Base-by-base conservation (phyloP, 2,797 vertebrate genomes). In the Neosalanx taihuensis region DNA sequence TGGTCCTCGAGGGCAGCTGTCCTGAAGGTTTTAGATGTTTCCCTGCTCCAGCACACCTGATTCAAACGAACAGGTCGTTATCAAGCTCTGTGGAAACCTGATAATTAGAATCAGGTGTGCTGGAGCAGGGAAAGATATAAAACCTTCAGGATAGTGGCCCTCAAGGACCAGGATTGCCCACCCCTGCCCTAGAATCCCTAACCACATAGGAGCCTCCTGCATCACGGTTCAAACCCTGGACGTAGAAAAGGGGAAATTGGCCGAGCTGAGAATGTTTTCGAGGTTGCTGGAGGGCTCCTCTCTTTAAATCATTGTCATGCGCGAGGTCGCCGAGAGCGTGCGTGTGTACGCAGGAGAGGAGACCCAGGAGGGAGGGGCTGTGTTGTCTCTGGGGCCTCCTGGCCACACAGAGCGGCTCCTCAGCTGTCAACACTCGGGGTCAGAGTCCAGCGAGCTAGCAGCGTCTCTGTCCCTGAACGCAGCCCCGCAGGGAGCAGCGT, bases 271-370 rank as follows among this genome's bases (percentile, higher is more conserved):
- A 41, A 41, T 10, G 41, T 0, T 74, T 75, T 70, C 63, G 67
- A 57, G 65, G 31, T 62, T 29, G 64, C 33, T 61, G 6, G 29
- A 9, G 31, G 51, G 2, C 35, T 37, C 0, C 6, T 76, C 53
- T 49, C 6, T 62, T 57, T 65, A 72, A 77, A 75, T 77, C 37
- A 72, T 49, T 72, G 67, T 73, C 31, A 73, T 62, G 18, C 60
- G 62, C 74, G 78, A 79, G 82, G 73, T 80, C 72, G 53, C 6
- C 5, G 15, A 56, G 64, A 71, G 26, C 77, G 74, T 53, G 10
- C 69, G 30, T 72, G 13, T 4, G 20, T 1, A 26, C 23, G 9
- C 33, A 61, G 62, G 15, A 26, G 18, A 35, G 26, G 26, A 20
- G 17, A 13, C 20, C 18, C 31, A 37, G 15, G 56, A 7, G 3